phyloP scores from a whole-genome alignment of 2,888 invertebrate species.

The Apamea epomidion region DNA sequence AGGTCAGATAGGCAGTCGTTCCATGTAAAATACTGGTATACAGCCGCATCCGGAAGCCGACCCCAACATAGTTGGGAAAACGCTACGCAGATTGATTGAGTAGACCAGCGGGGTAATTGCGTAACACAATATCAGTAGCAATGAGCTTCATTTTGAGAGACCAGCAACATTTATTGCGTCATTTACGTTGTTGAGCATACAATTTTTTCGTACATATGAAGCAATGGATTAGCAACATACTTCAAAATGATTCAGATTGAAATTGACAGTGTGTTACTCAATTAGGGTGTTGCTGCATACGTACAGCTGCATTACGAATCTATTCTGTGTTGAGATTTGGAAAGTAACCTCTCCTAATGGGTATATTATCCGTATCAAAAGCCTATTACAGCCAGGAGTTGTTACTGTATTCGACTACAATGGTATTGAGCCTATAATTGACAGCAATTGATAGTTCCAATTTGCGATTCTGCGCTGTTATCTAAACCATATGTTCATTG shows the following conservation, averaged over 20 bases:
- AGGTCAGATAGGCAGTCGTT: neutral
- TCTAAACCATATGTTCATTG: slow-evolving; percentile 19
- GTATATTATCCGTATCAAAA: slow-evolving; percentile 5
- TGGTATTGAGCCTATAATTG: slow-evolving; percentile 17
- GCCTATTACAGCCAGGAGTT: neutral
- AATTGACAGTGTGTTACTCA: neutral
- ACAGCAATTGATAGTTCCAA: slow-evolving; percentile 16
- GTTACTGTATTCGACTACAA: slow-evolving; percentile 6
- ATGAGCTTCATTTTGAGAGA: neutral
- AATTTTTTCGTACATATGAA: neutral
- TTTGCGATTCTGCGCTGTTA: slow-evolving; percentile 7
- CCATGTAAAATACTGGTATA: neutral
- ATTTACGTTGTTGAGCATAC: neutral
- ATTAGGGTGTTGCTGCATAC: neutral
- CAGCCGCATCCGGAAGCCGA: neutral
- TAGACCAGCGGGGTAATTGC: neutral
- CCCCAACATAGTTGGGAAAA: neutral
- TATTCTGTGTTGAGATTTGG: neutral
- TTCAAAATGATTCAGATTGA: neutral
- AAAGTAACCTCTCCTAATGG: neutral
- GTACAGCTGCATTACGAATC: neutral
- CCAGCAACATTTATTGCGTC: neutral
- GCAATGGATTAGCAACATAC: neutral
- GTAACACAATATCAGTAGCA: neutral
- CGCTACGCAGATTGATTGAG: neutral